A percentile compares a stretch with the other conserved stretches of the same genome.
These are phyloP conservation scores for Drosophila kurseongensis DNA, from an alignment of 1,140 invertebrate genomes.

Conservation along the genomic window DNA sequence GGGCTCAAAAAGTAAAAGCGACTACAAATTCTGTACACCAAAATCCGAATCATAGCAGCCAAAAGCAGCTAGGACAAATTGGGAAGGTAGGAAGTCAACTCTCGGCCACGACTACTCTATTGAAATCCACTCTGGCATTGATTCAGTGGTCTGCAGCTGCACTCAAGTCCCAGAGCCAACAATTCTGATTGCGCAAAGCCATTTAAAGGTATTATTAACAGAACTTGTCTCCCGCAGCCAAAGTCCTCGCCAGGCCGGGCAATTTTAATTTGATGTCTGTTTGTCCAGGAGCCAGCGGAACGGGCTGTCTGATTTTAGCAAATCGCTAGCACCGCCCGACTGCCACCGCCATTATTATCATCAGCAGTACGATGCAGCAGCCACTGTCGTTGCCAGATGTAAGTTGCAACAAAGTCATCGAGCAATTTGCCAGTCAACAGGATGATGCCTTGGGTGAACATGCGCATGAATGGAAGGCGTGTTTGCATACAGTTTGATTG, in stretches of 20 bases:
- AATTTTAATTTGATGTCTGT: conserved; percentile 70
- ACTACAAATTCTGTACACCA: background rate
- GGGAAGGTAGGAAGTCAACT: background rate
- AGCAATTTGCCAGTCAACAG: conserved; percentile 62
- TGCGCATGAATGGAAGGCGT: conserved; percentile 38
- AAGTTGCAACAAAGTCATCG: conserved; percentile 56
- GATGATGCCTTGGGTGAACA: conserved; percentile 15
- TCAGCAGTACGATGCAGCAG: conserved; percentile 8
- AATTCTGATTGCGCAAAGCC: conserved; percentile 56
- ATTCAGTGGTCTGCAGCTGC: background rate
- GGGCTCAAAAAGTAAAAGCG: no score
- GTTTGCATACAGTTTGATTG: conserved; percentile 52
- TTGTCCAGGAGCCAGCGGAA: conserved; percentile 9
- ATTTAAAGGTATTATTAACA: conserved; percentile 68
- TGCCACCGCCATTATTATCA: conserved; percentile 17
- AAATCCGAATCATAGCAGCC: background rate
- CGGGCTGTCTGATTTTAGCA: no score
- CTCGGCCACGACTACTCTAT: no score
- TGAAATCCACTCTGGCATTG: background rate
- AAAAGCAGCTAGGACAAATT: background rate
- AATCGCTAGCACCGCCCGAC: conserved; percentile 10
- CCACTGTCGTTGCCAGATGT: conserved; percentile 21
- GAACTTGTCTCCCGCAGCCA: conserved; percentile 42
- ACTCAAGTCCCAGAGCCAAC: conserved; percentile 6
- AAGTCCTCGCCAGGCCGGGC: conserved; percentile 15